Conservation (phyloP, 2,113 vertebrate species). For the Bujurquina vittata region DNA sequence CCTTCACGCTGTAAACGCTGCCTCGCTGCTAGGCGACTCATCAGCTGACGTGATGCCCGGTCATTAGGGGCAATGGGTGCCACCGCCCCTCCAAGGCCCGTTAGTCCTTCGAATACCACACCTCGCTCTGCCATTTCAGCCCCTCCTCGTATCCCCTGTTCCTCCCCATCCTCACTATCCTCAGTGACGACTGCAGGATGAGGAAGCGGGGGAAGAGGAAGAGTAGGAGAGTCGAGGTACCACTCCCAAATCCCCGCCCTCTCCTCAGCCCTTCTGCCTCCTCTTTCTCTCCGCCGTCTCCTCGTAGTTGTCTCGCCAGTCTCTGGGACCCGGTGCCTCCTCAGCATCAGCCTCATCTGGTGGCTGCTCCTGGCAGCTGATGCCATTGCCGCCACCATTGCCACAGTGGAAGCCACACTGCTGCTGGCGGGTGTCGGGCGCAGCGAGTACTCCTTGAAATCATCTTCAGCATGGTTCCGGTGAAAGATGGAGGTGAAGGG, state of each 20-base stretch:
- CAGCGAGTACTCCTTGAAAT: conserved; percentile 89
- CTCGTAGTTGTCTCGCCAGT: not conserved
- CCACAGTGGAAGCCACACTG: conserved; percentile 80
- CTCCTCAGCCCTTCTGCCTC: not conserved
- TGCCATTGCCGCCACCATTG: conserved; percentile 72
- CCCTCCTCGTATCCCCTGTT: conserved; percentile 47
- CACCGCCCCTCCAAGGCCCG: conserved; percentile 16
- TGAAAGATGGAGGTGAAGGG: conserved; percentile 91
- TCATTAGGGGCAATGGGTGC: not conserved
- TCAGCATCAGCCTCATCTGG: conserved; percentile 63
- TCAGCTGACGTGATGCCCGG: conserved; percentile 41
- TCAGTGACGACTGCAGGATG: not conserved
- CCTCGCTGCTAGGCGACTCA: conserved; percentile 38
- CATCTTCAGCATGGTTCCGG: conserved; percentile 86
- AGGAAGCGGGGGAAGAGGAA: conserved; percentile 8
- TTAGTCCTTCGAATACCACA: conserved; percentile 78
- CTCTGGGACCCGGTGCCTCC: conserved; percentile 40
- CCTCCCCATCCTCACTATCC: conserved; percentile 27
- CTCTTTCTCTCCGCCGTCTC: conserved; percentile 34
- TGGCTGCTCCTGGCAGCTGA: conserved; percentile 48
- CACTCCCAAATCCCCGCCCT: conserved; percentile 51
- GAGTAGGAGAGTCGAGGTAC: conserved; percentile 41
- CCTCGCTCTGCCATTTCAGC: conserved; percentile 79
- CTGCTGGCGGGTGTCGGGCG: conserved; percentile 78
- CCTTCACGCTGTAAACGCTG: conserved; percentile 60